Percentiles rank a stretch among this genome's conserved stretches.
Conservation (phyloP, 1,140 invertebrate species). For the Pogonomyrmex barbatus region DNA sequence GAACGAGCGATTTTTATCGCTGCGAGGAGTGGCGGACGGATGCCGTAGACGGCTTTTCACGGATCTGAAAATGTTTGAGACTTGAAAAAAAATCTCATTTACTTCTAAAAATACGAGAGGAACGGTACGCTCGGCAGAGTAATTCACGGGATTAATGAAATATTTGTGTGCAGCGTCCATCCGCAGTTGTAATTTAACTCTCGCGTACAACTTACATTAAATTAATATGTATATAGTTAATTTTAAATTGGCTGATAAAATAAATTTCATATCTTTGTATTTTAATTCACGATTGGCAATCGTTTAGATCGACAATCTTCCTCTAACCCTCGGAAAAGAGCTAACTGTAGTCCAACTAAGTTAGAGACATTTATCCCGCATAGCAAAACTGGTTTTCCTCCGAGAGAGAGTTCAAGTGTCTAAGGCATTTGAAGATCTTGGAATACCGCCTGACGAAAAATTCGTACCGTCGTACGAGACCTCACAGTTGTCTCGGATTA, state of each 20-base stretch:
- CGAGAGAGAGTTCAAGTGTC: neutral
- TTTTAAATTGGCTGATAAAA: neutral
- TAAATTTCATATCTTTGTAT: neutral
- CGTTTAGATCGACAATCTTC: neutral
- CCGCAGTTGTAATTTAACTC: neutral
- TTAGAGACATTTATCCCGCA: neutral
- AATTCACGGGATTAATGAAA: neutral
- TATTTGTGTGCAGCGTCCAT: neutral
- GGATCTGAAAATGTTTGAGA: neutral
- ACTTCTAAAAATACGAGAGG: neutral
- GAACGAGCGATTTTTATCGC: constrained; percentile 22
- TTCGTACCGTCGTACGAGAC: neutral
- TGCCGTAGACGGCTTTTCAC: neutral
- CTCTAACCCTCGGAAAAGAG: neutral
- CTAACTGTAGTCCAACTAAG: neutral
- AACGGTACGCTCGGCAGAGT: neutral
- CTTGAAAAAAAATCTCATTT: constrained; percentile 15
- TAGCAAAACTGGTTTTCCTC: neutral
- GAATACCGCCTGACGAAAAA: constrained; percentile 36
- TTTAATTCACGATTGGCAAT: neutral
- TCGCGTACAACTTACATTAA: neutral
- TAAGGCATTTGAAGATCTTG: constrained; percentile 20
- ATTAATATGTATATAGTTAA: neutral
- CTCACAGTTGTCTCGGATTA: constrained; percentile 38
- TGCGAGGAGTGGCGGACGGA: neutral